Base-by-base conservation (phyloP, 2,888 invertebrate species). In the Chrysotoxum bicinctum region DNA sequence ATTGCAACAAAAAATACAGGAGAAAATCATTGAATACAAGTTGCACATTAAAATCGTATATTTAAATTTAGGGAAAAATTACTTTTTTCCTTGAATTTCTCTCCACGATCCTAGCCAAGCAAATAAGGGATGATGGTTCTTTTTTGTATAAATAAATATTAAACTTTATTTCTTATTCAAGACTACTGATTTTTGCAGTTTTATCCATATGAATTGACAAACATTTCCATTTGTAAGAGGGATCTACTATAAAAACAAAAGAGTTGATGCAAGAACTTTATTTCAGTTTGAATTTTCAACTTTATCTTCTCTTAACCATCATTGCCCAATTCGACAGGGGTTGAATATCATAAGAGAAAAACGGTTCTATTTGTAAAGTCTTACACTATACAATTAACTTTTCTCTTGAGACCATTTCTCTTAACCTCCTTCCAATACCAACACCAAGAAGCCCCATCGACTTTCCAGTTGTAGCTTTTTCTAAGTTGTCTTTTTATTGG, bases 301-400 rank as follows among this genome's bases (percentile, higher is more conserved):
- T 5, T n/a, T 0, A 40, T 58, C 10, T 19, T 58, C 56, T 58
- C 50, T 58, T 12, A 26, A 26, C 10, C 2, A 0, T n/a, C 10
- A 23, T 5, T 14, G 21, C 0, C 5, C 14, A 21, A 26, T 8
- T 1, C 0, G 1, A 50, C 37, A 48, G n/a, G 56, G 45, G 64
- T 48, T 73, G 30, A 10, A 7, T 2, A 56, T 16, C 14, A 14
- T 12, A 72, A 79, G 80, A 84, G 85, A 77, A 81, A 73, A 81
- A 85, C 81, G 81, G 85, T 85, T 85, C 48, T 73, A 73, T 85
- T 81, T 81, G 85, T 85, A 85, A 85, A 77, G 35, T 23, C 2
- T 14, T 9, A n/a, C 1, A 48, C 8, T 1, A n/a, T 12, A 12
- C n/a, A n/a, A 30, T 9, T 16, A 2, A 23, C 10, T 1, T 52